Conservation (phyloP, 2,113 vertebrate species). For the Rhinogobius similis region DNA sequence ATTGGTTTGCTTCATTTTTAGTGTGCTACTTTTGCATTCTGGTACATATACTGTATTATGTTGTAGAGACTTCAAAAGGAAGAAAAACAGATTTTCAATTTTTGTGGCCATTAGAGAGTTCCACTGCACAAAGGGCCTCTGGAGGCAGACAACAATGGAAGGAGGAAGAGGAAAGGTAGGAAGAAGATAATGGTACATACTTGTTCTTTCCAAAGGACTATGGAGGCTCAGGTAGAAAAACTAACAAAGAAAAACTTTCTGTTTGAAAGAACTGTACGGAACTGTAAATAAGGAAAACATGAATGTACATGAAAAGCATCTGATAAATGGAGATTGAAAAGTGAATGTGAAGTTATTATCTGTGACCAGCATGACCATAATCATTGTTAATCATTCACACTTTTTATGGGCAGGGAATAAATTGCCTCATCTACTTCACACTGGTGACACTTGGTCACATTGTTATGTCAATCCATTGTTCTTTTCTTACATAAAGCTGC, state of each 20-base stretch:
- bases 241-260: background rate
- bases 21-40: conserved; percentile 9
- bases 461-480: background rate
- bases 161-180: conserved; percentile 22
- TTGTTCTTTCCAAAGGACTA: conserved; percentile 45
- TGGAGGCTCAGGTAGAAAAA: conserved; percentile 14
- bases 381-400: too few relatives aligned
- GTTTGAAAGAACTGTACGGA: conserved; percentile 16
- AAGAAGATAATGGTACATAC: too few relatives aligned
- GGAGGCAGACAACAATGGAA: conserved; percentile 31
- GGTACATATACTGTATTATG: background rate
- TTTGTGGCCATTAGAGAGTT: conserved; percentile 30
- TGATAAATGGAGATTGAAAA: background rate
- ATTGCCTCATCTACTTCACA: background rate
- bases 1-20: background rate
- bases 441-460: background rate
- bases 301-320: background rate
- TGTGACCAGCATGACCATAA: background rate
- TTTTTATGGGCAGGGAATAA: background rate
- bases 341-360: background rate
- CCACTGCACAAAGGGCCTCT: conserved; percentile 36
- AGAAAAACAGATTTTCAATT: conserved; percentile 21
- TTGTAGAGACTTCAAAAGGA: conserved; percentile 16
- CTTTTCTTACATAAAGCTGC: background rate
- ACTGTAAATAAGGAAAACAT: background rate